Evolutionary conservation across 2,888 invertebrate species (phyloP), one percentile per base, ranked within the genome.

Genomic region (Drosophila monieri): DNA sequence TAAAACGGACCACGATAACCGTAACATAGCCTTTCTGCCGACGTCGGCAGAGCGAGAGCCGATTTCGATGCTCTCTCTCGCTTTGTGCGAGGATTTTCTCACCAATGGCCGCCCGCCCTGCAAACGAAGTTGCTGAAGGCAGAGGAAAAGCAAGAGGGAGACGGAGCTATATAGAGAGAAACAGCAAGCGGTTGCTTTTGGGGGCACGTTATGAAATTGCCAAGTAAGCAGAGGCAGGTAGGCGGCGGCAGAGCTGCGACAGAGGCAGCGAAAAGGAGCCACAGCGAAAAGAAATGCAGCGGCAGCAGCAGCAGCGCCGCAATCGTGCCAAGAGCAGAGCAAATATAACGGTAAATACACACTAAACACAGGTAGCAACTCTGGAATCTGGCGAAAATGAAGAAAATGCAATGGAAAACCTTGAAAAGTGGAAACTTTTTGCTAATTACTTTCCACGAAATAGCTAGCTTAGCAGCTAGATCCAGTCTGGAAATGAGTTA

Each of bases 201-300:
- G 87, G 81, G 81, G 87, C 74, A 84, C 74, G 78, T 76, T 86
- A 72, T 74, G 65, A 83, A 79, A 79, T 67, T 85, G 79, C 77
- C 85, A 85, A 68, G 60, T 53, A 55, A 39, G 37, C 35, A 44
- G 52, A 49, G 44, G 86, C 74, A 78, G 74, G 73, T 68, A 78
- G 61, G 64, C 57, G 52, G 57, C 53, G 57, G 35, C 49, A 52
- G 32, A 55, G 52, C 57, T 56, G 74, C 61, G 79, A 15, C 62
- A 62, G 49, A 61, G 27, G 27, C 15, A 54, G 51, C 35, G 51
- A 75, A 79, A 84, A 80, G 73, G 81, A 86, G 78, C 56, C 61
- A 39, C 46, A 57, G 27, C 27, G 9, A 27, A 27, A 27, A 56
- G 75, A 78, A 60, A 57, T 72, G 80, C 84, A 18, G 18, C 18